Evolutionary conservation across 2,888 invertebrate species (phyloP), one percentile per base, ranked within the genome.

Genomic region (Heterodera filipjevi): DNA sequence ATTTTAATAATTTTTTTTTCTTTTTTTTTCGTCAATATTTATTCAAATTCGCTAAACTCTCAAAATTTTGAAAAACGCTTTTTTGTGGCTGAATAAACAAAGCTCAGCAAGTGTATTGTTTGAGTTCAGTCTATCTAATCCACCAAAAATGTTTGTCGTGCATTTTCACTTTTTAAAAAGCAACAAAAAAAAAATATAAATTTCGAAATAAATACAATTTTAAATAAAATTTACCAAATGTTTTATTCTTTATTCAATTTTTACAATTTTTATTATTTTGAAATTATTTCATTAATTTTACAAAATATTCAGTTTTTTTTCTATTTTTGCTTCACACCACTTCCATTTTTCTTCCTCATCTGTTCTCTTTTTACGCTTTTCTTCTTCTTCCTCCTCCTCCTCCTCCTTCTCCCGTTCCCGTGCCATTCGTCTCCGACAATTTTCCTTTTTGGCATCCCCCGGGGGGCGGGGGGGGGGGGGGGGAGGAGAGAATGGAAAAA

Each of bases 71-170:
- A 53, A 27, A 59, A 27, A 27, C 27, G 19, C 27, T 10, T 59
- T 59, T 59, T 59, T 59, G 59, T 59, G 59, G 22, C 59, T 59
- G 59, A 59, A 59, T 59, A 59, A 59, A 59, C 59, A 59, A 59
- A 59, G n/a, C 59, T 8, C 8, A 22, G 27, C n/a, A 49, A 49
- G 19, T 19, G 49, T 14, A 27, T 8, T 59, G n/a, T 59, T 59
- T 59, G n/a, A 59, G 59, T 27, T 59, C n/a, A n/a, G n/a, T n/a
- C n/a, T n/a, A n/a, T 5, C 59, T 59, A 27, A 59, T 59, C n/a
- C 59, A n/a, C 59, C 53, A 53, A 19, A 19, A 22, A n/a, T n/a
- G n/a, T 53, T 53, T 53, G 16, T 16, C 5, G 22, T n/a, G 53
- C 53, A 19, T 53, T 53, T 53, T 53, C 12, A 53, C 53, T 53